Evolutionary conservation across 1,140 invertebrate genomes (phyloP).

Genomic region (Zaprionus camerounensis): DNA sequence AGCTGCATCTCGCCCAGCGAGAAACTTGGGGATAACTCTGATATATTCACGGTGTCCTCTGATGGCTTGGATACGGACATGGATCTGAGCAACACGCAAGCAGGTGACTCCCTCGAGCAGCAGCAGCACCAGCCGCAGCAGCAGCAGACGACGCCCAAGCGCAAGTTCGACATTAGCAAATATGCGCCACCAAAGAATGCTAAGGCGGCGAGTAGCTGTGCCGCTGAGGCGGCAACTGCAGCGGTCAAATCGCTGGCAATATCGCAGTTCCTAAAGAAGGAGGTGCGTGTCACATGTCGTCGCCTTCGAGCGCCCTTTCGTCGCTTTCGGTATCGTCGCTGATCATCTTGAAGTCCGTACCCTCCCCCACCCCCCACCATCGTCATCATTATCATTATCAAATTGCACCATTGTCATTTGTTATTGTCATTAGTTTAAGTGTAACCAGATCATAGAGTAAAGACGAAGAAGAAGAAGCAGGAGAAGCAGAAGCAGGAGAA

Average conservation of each 20-base stretch:
- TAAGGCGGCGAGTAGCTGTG: constrained; percentile 72
- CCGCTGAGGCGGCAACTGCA: constrained; percentile 77
- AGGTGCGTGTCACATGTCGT: constrained; percentile 77
- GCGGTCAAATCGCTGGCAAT: constrained; percentile 78
- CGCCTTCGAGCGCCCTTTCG: constrained; percentile 79
- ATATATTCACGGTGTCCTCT: constrained; percentile 82
- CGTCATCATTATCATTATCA: constrained; percentile 24
- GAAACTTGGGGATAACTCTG: constrained; percentile 78
- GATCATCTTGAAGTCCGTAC: constrained; percentile 36
- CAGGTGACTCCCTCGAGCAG: constrained; percentile 60
- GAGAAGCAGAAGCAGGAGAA: background rate
- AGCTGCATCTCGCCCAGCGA: constrained; percentile 81
- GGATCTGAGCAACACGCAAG: constrained; percentile 75
- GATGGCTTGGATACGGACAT: constrained; percentile 81
- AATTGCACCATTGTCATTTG: constrained; percentile 14
- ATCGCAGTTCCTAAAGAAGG: constrained; percentile 81
- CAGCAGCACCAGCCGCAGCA: constrained; percentile 45
- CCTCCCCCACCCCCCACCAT: background rate
- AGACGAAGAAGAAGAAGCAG: background rate
- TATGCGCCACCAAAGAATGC: constrained; percentile 76
- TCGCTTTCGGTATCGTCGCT: constrained; percentile 81
- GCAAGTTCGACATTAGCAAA: constrained; percentile 77
- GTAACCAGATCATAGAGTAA: constrained; percentile 26
- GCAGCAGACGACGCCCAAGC: constrained; percentile 63
- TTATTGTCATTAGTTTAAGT: constrained; percentile 40